These are phyloP conservation scores for Yponomeuta plumbellus DNA, from an alignment of 2,888 invertebrate genomes.

Conservation along the genomic window DNA sequence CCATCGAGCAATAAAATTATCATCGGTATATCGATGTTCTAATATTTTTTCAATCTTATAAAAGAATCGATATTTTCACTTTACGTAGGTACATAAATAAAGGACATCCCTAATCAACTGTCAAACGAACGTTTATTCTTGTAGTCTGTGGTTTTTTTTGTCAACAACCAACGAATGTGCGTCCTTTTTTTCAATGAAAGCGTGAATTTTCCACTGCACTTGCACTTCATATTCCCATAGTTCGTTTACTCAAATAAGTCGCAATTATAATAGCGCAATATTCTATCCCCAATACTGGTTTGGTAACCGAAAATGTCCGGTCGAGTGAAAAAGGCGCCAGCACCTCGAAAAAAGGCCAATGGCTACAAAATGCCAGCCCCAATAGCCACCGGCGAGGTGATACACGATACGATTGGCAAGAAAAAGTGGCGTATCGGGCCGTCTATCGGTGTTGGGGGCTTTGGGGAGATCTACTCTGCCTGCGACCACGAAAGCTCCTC, in stretches of 20 bases:
- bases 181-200: no score
- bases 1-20: no score
- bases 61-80: no score
- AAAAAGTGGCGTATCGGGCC: constrained; percentile 91
- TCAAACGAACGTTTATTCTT: no score
- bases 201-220: no score
- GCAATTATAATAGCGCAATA: background rate
- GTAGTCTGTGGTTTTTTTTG: no score
- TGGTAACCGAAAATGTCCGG: constrained; percentile 42
- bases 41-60: no score
- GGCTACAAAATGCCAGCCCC: constrained; percentile 81
- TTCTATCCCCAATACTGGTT: background rate
- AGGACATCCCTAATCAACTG: no score
- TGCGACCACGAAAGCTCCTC: constrained; percentile 75
- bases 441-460: constrained; percentile 94
- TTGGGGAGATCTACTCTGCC: constrained; percentile 95
- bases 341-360: constrained; percentile 55
- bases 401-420: constrained; percentile 83
- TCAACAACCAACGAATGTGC: no score
- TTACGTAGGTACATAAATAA: no score
- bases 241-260: background rate
- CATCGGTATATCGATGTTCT: no score
- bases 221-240: no score
- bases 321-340: constrained; percentile 47
- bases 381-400: constrained; percentile 84